Conservation (phyloP, 1,140 invertebrate species). For the Parasteatoda tepidariorum region DNA sequence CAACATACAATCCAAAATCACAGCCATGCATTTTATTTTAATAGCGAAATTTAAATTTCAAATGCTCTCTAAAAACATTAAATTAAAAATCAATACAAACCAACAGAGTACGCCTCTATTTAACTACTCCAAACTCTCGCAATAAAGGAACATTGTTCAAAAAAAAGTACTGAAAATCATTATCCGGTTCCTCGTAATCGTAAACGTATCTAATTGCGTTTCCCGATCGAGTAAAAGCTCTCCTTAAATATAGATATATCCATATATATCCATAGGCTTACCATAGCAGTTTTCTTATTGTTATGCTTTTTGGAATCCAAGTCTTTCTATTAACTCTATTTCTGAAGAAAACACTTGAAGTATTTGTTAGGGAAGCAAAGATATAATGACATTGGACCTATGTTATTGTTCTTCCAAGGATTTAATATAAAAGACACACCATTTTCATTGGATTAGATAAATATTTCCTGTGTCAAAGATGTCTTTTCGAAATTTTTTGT, state of each 20-base stretch:
- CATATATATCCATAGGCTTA: conserved; percentile 9
- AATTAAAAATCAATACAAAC: too few species aligned
- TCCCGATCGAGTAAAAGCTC: neutral
- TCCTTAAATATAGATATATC: conserved; percentile 27
- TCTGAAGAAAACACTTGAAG: conserved; percentile 16
- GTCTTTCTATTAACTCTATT: conserved; percentile 42
- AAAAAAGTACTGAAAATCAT: too few species aligned
- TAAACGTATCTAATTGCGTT: conserved; percentile 32
- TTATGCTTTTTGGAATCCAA: conserved; percentile 14
- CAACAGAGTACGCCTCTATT: too few species aligned
- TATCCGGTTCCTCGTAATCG: neutral
- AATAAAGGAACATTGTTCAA: neutral
- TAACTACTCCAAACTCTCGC: neutral
- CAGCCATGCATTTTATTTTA: too few species aligned
- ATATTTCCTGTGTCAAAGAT: conserved; percentile 42
- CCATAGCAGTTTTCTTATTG: conserved; percentile 36
- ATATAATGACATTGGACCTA: conserved; percentile 17
- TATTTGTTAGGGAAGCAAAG: conserved; percentile 26
- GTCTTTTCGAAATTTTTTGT: conserved; percentile 5
- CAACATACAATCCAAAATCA: too few species aligned
- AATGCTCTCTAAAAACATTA: too few species aligned
- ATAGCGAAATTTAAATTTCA: too few species aligned
- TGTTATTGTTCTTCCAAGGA: conserved; percentile 52
- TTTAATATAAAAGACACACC: conserved; percentile 50
- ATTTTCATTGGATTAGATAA: conserved; percentile 58